Base-by-base conservation (phyloP, 2,888 invertebrate genomes). In the Hemithea aestivaria region DNA sequence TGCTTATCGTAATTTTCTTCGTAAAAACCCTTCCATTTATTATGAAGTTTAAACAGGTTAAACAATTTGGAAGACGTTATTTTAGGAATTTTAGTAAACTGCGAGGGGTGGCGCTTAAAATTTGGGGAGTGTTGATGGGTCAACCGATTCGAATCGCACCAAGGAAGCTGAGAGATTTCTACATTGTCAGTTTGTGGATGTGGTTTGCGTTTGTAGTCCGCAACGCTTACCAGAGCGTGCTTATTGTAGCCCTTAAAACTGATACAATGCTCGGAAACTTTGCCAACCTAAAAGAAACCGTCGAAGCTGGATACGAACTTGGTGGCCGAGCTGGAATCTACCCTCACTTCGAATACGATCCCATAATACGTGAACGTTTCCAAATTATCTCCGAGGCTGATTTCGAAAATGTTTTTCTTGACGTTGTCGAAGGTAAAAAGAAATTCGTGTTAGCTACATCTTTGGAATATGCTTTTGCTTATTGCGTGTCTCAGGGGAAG, bases 131-230 rank as follows among this genome's bases (percentile, higher is more conserved):
- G 2, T 50, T 79, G 56, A 49, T 78, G 31, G 79, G 79, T 0
- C 81, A 81, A 38, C 73, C 79, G 0, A 66, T 81, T 6, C 54
- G 55, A 27, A 61, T 80, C 1, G 53, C 58, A 6, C 80, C 78
- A 1, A 65, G 45, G 45, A 61, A 65, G n/a, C 80, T 80, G 25
- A 56, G 80, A 43, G 80, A 81, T 53, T 75, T 79, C 36, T 81
- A 81, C 36, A 62, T 81, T 6, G 51, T 81, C 7, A 52, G 62
- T 9, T 35, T 81, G 10, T 82, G 81, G 81, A 52, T 82, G 33
- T 79, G 75, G 77, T 82, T 81, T 12, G 73, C 77, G 1, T 82
- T 80, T 41, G 73, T 79, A 1, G 61, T 80, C 2, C 66, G 81
- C 22, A 80, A 65, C 44, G 77, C 73, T 6, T 81, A 81, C 36